phyloP scores from a whole-genome alignment of 1,140 invertebrate species.

The Conopomorpha cramerella region DNA sequence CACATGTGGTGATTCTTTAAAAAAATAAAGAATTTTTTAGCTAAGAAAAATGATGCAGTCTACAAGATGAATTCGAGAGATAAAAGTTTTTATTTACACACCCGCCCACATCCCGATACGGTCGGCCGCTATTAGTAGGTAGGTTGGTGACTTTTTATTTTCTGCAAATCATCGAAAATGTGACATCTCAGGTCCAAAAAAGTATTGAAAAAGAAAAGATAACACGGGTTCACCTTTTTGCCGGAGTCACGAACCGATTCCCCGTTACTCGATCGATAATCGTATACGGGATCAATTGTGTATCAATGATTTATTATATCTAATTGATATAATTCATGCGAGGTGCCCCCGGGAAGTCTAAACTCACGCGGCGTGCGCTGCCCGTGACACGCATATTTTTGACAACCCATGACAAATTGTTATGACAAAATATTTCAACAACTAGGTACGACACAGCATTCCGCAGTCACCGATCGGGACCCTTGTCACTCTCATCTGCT shows the following conservation, averaged over 20 bases:
- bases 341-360: slow-evolving; percentile 17
- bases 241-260: slow-evolving; percentile 38
- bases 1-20: no score
- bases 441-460: slow-evolving; percentile 29
- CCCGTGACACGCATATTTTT: slow-evolving; percentile 38
- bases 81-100: no score
- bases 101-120: no score
- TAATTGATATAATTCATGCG: slow-evolving; percentile 46
- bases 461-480: neutral
- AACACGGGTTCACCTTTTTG: slow-evolving; percentile 30
- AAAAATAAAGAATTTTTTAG: no score
- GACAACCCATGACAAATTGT: slow-evolving; percentile 54
- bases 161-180: slow-evolving; percentile 22
- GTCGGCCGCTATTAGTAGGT: no score
- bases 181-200: slow-evolving; percentile 31
- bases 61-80: no score
- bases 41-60: no score
- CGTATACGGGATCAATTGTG: slow-evolving; percentile 12
- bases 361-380: slow-evolving; percentile 22
- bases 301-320: slow-evolving; percentile 37
- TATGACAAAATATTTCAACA: slow-evolving; percentile 60
- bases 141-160: slow-evolving; percentile 9
- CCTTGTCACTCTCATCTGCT: no score
- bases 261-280: slow-evolving; percentile 34
- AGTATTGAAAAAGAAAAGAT: no score